These are phyloP conservation scores for Micrasema longulum DNA, from an alignment of 1,140 invertebrate species.

Conservation along the genomic window DNA sequence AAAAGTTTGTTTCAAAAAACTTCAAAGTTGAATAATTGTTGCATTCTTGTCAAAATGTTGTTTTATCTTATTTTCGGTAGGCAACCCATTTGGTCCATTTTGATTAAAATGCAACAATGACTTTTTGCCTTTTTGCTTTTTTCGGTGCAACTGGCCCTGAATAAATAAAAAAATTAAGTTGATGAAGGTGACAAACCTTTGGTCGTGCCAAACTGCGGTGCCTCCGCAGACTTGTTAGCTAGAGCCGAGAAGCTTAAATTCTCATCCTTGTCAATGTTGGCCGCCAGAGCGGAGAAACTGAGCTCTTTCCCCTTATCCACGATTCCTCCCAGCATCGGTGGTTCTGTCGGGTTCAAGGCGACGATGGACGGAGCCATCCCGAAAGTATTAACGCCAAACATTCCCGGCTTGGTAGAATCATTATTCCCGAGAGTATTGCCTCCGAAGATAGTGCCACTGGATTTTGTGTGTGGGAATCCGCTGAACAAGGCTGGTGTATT, in stretches of 20 bases:
- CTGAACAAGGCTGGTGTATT: neutral
- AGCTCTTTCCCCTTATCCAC: conserved; percentile 19
- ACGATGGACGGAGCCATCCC: neutral
- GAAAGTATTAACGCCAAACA: neutral
- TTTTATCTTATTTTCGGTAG: no score
- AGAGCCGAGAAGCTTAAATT: conserved; percentile 12
- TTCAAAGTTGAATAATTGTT: no score
- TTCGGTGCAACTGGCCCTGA: no score
- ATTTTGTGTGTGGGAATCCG: neutral
- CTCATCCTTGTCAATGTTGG: neutral
- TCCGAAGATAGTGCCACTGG: conserved; percentile 9
- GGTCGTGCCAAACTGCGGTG: neutral
- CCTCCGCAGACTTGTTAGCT: conserved; percentile 20
- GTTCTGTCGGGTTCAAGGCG: neutral
- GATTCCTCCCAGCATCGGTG: neutral
- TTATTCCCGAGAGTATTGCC: neutral
- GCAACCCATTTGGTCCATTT: no score
- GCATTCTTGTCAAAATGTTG: no score
- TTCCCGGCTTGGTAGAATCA: neutral
- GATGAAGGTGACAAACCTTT: neutral
- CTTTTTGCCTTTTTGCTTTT: no score
- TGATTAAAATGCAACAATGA: no score
- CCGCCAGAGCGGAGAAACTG: conserved; percentile 19
- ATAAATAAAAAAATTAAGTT: no score
- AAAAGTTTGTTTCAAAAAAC: no score